Percentiles rank a stretch among this genome's conserved stretches.
These are phyloP conservation scores for Agriopis leucophaearia DNA, from an alignment of 2,888 invertebrate species.

Conservation along the genomic window DNA sequence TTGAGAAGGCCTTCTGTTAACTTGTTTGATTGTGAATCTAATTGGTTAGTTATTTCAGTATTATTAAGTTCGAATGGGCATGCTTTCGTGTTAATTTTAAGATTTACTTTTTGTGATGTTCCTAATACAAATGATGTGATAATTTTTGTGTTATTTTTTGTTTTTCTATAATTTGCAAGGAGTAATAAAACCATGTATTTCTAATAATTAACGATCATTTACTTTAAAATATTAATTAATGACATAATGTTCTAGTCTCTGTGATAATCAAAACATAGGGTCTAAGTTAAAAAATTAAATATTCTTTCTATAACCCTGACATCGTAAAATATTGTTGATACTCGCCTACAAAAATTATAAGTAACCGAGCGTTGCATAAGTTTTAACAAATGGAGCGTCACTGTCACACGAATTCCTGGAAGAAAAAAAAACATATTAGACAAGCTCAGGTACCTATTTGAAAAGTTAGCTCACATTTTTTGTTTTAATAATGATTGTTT, in stretches of 20 bases:
- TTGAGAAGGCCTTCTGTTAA: constrained; percentile 32
- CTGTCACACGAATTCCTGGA: constrained; percentile 94
- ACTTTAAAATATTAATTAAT: constrained; percentile 85
- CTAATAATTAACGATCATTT: constrained; percentile 86
- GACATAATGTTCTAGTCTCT: constrained; percentile 74
- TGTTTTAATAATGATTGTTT: no score
- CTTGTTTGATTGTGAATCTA: constrained; percentile 21
- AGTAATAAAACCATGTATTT: constrained; percentile 71
- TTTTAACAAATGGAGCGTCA: constrained; percentile 97
- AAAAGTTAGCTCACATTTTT: not conserved
- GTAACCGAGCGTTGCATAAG: constrained; percentile 97
- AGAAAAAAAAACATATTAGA: constrained; percentile 63
- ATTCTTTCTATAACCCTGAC: constrained; percentile 75
- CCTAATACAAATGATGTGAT: constrained; percentile 30
- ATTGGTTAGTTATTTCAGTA: constrained; percentile 46
- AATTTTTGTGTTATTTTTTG: not conserved
- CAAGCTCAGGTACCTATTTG: constrained; percentile 5
- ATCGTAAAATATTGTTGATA: constrained; percentile 78
- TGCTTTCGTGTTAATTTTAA: constrained; percentile 24
- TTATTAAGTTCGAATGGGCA: constrained; percentile 46
- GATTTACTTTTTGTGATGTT: constrained; percentile 36
- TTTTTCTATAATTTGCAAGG: constrained; percentile 6
- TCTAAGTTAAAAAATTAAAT: constrained; percentile 81
- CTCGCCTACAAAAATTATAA: constrained; percentile 89
- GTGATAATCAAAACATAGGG: constrained; percentile 75